Percentiles rank a stretch among this genome's conserved stretches.
Conservation (phyloP, 2,797 vertebrate species). For the Myotis findleyi region DNA sequence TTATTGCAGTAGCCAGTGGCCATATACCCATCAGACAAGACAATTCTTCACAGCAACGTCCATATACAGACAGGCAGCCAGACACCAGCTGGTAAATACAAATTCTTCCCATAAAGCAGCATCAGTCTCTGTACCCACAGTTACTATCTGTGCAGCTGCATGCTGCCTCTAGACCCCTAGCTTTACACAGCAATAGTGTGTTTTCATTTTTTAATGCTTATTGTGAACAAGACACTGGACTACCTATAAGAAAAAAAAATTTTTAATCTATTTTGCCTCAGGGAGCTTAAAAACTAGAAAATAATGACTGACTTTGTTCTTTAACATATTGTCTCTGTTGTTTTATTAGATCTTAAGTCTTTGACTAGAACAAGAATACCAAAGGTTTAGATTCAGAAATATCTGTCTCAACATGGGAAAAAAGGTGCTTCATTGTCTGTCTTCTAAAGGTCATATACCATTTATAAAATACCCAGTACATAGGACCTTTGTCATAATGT, state of each 20-base stretch:
- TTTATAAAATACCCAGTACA: slow-evolving; percentile 25
- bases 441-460: neutral
- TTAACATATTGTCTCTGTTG: slow-evolving; percentile 4
- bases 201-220: slow-evolving; percentile 32
- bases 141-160: too few species aligned
- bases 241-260: neutral
- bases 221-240: neutral
- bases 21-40: too few species aligned
- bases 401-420: neutral
- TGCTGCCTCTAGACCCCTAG: too few species aligned
- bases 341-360: slow-evolving; percentile 24
- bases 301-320: neutral
- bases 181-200: too few species aligned
- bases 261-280: neutral
- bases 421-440: neutral
- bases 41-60: too few species aligned
- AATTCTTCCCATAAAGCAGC: too few species aligned
- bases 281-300: slow-evolving; percentile 33
- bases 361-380: slow-evolving; percentile 47
- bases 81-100: too few species aligned
- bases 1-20: too few species aligned
- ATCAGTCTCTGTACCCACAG: too few species aligned
- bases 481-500: neutral
- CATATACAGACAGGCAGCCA: too few species aligned
- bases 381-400: slow-evolving; percentile 45